phyloP scores from a whole-genome alignment of 2,888 invertebrate species.

The Ganaspis brasiliensis region DNA sequence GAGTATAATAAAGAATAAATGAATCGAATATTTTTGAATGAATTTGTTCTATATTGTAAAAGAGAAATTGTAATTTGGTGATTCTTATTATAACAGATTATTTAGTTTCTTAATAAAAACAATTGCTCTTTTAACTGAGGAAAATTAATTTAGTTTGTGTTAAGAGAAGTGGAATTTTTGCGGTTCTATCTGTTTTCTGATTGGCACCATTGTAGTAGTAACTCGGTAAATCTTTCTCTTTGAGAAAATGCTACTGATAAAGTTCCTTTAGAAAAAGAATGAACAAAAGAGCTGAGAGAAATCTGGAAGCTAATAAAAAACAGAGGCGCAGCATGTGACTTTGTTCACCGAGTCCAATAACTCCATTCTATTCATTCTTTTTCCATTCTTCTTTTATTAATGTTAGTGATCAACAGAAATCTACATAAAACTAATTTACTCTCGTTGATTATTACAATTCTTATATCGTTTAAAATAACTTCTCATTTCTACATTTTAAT shows the following conservation, averaged over 20 bases:
- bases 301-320: slow-evolving; percentile 18
- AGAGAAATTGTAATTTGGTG: no score
- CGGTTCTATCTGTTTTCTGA: neutral
- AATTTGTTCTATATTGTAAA: no score
- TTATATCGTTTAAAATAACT: no score
- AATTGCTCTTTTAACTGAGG: no score
- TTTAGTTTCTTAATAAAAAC: no score
- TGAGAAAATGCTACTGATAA: neutral
- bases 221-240: slow-evolving; percentile 8
- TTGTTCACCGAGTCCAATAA: slow-evolving; percentile 16
- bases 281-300: slow-evolving; percentile 11
- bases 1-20: no score
- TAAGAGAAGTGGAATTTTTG: neutral
- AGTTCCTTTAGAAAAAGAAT: slow-evolving; percentile 18
- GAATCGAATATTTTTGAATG: no score
- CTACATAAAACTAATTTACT: neutral
- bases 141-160: neutral
- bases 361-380: neutral
- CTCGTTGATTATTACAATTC: no score
- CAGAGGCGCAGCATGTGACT: slow-evolving; percentile 7
- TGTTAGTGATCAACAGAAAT: neutral
- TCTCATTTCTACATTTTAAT: no score
- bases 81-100: no score
- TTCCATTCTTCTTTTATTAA: slow-evolving; percentile 14
- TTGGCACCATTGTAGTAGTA: neutral